phyloP scores from a whole-genome alignment of 2,113 vertebrate species.

The Malurus elegans region DNA sequence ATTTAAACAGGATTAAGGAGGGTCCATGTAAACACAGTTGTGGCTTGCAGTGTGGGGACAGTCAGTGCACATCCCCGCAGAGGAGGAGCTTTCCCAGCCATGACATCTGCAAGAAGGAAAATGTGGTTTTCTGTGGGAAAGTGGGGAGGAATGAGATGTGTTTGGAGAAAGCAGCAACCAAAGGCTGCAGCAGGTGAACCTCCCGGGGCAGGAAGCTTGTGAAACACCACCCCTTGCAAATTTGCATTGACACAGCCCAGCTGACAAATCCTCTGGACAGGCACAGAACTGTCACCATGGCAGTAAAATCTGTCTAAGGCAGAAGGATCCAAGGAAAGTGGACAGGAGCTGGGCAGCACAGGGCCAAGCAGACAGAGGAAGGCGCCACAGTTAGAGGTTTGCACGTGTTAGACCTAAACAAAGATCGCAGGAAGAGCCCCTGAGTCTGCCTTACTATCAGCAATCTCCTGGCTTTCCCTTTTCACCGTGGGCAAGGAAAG shows the following conservation, averaged over 20 bases:
- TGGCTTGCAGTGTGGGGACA: not conserved
- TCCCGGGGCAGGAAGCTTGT: not conserved
- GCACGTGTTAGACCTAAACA: not conserved
- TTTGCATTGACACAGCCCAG: not conserved
- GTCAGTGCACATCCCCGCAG: not conserved
- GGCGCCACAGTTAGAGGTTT: not conserved
- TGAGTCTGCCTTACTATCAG: not conserved
- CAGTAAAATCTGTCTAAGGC: not conserved
- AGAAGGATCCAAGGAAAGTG: not conserved
- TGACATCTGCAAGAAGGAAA: not conserved
- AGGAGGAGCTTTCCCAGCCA: not conserved
- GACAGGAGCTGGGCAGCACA: fast-evolving
- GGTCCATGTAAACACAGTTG: not conserved
- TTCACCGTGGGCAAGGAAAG: not conserved
- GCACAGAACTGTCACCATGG: not conserved
- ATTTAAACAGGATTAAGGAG: slow-evolving; percentile 3
- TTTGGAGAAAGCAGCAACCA: not conserved
- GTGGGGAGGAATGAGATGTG: not conserved
- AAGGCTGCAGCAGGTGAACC: not conserved
- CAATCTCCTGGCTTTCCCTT: not conserved
- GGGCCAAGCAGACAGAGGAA: not conserved
- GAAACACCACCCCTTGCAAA: not conserved
- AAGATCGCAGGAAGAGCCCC: not conserved
- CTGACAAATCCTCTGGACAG: not conserved
- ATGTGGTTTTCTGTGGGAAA: not conserved